Evolutionary conservation across 1,140 invertebrate genomes (phyloP).

Genomic region (Bathynomus jamesi): DNA sequence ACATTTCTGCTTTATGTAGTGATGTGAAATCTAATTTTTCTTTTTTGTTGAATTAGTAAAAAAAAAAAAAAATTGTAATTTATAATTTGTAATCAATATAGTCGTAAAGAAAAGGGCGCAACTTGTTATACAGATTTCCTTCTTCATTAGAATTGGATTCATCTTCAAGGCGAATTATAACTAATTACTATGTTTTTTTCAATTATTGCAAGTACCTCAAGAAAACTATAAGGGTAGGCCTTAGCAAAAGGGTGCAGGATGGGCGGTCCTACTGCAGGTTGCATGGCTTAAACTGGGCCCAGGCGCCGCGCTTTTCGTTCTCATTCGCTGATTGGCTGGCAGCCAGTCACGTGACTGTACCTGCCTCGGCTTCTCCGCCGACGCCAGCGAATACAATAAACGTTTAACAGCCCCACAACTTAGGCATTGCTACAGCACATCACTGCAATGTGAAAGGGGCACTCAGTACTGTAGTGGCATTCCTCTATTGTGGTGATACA

Average conservation of each 20-base stretch:
- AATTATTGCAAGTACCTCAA: no score
- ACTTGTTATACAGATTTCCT: no score
- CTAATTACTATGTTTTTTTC: no score
- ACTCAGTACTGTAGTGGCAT: not conserved
- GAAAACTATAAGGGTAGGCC: not conserved
- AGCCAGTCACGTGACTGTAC: not conserved
- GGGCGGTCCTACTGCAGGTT: not conserved
- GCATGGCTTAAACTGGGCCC: not conserved
- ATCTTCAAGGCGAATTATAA: no score
- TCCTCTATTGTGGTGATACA: not conserved
- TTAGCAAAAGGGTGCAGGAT: not conserved
- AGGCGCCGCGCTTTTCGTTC: not conserved
- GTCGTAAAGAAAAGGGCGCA: no score
- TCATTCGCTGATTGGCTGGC: not conserved
- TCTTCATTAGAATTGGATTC: no score
- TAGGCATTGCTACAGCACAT: slow-evolving; percentile 1
- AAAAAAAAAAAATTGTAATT: no score
- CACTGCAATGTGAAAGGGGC: not conserved
- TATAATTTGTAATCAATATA: no score
- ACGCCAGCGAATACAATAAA: not conserved
- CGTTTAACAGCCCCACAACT: not conserved
- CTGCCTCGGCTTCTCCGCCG: not conserved
- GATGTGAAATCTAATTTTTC: no score
- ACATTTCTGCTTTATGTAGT: no score
- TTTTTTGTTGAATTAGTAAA: no score